Conservation (phyloP, 1,140 invertebrate species). For the Polypedilum pembai region DNA sequence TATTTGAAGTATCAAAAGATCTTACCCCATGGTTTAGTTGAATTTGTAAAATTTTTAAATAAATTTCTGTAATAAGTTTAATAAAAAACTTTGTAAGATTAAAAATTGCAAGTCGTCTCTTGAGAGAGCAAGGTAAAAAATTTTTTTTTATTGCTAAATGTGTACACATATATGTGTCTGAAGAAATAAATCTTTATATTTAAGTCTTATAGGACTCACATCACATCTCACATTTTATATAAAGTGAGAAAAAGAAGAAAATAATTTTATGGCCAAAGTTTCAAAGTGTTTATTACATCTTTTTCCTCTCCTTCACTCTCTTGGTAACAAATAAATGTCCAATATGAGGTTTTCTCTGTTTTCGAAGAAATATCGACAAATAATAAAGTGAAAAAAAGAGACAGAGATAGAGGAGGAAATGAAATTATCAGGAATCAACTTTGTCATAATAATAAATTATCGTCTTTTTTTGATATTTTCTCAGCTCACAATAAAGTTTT, state of each 20-base stretch:
- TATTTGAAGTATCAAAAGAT: no score
- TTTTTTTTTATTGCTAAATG: neutral
- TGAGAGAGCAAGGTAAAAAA: neutral
- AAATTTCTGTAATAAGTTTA: no score
- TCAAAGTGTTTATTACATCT: conserved; percentile 9
- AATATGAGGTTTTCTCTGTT: neutral
- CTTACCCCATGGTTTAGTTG: no score
- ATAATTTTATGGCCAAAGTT: conserved; percentile 15
- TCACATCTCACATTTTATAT: neutral
- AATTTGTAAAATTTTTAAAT: no score
- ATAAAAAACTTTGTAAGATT: neutral
- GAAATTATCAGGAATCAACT: neutral
- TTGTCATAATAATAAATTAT: neutral
- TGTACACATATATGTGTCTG: neutral
- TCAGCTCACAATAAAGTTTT: neutral
- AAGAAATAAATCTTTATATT: neutral
- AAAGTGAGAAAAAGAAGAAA: conserved; percentile 1
- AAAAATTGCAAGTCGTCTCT: neutral
- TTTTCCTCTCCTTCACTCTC: neutral
- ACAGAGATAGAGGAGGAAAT: no score
- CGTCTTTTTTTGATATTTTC: neutral
- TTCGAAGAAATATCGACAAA: conserved; percentile 8
- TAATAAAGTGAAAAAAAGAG: neutral
- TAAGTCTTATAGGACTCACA: neutral
- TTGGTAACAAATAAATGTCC: neutral